Percentiles rank a stretch among this genome's conserved stretches.
These are phyloP conservation scores for Tetheella fluctuosa DNA, from an alignment of 2,888 invertebrate genomes.

Conservation along the genomic window DNA sequence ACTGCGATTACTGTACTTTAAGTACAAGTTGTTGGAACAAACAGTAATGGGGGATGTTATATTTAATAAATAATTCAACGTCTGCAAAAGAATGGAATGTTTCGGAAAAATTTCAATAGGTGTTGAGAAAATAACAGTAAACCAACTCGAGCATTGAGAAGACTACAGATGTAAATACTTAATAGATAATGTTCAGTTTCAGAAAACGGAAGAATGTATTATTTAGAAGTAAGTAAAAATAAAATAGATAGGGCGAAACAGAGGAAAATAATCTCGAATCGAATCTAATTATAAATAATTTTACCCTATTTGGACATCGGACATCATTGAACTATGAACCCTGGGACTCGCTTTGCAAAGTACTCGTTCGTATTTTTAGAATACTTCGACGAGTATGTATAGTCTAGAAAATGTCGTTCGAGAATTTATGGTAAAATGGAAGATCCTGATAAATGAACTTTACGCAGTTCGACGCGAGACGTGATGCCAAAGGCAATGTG, in stretches of 20 bases:
- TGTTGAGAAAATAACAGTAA: slow-evolving; percentile 34
- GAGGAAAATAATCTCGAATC: too few species aligned
- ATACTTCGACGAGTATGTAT: slow-evolving; percentile 46
- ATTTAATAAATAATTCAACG: slow-evolving; percentile 41
- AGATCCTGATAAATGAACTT: slow-evolving; percentile 71
- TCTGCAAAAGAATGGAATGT: slow-evolving; percentile 36
- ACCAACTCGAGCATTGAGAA: slow-evolving; percentile 38
- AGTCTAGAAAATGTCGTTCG: slow-evolving; percentile 52
- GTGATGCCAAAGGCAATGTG: slow-evolving; percentile 61
- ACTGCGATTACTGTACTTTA: slow-evolving; percentile 30
- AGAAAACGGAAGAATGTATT: slow-evolving; percentile 22
- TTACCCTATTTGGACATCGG: slow-evolving; percentile 34
- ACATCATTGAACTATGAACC: slow-evolving; percentile 29
- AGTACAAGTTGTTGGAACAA: slow-evolving; percentile 33
- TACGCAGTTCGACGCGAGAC: slow-evolving; percentile 60
- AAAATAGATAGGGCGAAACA: too few species aligned
- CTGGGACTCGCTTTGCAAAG: slow-evolving; percentile 38
- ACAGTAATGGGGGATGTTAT: slow-evolving; percentile 36
- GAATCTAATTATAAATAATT: slow-evolving; percentile 36
- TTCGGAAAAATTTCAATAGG: slow-evolving; percentile 38
- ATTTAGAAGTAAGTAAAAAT: slow-evolving; percentile 4
- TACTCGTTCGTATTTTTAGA: slow-evolving; percentile 44
- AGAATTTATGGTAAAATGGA: slow-evolving; percentile 60
- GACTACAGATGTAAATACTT: slow-evolving; percentile 28
- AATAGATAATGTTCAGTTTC: slow-evolving; percentile 26